Evolutionary conservation across 2,113 vertebrate species (phyloP).

Genomic region (Ochotona curzoniae): DNA sequence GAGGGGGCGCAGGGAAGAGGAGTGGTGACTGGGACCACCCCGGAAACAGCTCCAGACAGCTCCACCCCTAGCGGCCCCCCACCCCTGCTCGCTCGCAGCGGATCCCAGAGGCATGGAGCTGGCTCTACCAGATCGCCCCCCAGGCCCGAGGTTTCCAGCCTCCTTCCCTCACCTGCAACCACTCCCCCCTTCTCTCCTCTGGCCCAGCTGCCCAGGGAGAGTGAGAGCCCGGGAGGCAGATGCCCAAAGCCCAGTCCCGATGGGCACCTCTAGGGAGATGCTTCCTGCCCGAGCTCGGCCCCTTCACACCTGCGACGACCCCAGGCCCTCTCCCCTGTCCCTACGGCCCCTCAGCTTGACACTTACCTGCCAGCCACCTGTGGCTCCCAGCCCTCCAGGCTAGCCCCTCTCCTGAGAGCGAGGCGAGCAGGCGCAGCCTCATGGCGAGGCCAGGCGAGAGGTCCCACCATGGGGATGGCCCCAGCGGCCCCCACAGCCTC

Average conservation of each 20-base stretch:
- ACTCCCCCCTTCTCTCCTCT: no score
- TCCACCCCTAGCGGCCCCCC: background rate
- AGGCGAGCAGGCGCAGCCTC: conserved; percentile 72
- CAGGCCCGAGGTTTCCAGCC: fast-evolving
- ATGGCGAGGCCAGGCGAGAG: background rate
- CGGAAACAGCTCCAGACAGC: background rate
- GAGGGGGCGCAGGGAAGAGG: no score
- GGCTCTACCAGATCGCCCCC: no score
- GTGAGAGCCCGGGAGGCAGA: no score
- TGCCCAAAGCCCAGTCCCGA: no score
- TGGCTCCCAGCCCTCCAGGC: conserved; percentile 29
- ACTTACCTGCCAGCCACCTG: conserved; percentile 75
- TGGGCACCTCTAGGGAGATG: fast-evolving
- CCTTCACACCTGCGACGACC: no score
- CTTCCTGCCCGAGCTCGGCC: no score
- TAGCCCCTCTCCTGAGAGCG: conserved; percentile 53
- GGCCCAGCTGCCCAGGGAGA: no score
- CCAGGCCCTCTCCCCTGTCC: background rate
- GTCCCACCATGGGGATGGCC: conserved; percentile 16
- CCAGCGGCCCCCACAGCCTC: conserved; percentile 8
- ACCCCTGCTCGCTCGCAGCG: fast-evolving
- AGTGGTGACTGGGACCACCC: fast-evolving
- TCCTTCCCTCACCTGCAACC: background rate
- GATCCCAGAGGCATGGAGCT: no score
- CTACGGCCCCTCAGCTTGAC: fast-evolving